Evolutionary conservation across 2,888 invertebrate species (phyloP).

Genomic region (Protophormia terraenovae): DNA sequence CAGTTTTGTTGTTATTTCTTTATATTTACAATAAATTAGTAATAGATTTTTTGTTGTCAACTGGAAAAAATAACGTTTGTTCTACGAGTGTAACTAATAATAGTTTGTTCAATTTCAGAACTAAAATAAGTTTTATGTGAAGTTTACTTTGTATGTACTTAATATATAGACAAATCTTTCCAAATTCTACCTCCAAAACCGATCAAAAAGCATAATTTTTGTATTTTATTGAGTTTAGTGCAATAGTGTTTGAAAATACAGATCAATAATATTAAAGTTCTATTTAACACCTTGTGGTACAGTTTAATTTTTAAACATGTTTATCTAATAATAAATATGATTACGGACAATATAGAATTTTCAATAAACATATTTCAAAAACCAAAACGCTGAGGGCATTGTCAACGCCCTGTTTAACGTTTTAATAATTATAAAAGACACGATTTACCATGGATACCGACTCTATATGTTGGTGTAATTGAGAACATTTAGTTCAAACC

Average conservation of each 20-base stretch:
- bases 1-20: neutral
- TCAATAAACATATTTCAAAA: conserved; percentile 8
- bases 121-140: too few relatives aligned
- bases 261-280: too few relatives aligned
- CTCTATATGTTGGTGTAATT: neutral
- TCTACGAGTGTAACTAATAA: too few relatives aligned
- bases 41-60: neutral
- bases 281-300: neutral
- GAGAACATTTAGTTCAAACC: neutral
- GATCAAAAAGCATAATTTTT: too few relatives aligned
- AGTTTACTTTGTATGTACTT: too few relatives aligned
- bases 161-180: too few relatives aligned
- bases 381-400: conserved; percentile 43
- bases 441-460: neutral
- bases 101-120: too few relatives aligned
- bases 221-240: too few relatives aligned
- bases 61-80: too few relatives aligned
- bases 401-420: conserved; percentile 58
- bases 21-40: neutral
- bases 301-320: neutral
- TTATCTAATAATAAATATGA: neutral
- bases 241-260: too few relatives aligned
- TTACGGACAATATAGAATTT: neutral
- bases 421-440: conserved; percentile 42
- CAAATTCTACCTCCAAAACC: too few relatives aligned